phyloP scores from a whole-genome alignment of 2,888 invertebrate genomes.

The Drosophila setosimentum region DNA sequence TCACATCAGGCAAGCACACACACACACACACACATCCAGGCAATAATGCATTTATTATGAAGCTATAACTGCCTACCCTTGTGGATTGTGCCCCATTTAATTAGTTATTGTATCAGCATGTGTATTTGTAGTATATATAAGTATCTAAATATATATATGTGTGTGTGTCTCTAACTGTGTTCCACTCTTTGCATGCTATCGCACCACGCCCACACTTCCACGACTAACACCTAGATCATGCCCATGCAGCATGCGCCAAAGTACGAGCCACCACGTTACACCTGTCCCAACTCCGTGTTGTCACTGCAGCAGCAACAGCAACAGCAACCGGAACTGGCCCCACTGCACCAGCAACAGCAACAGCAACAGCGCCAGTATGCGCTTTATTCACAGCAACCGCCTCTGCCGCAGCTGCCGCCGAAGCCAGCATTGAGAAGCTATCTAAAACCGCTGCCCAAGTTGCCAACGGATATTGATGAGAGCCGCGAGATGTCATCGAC shows the following conservation, averaged over 20 bases:
- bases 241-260: slow-evolving; percentile 84
- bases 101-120: not conserved
- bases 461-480: slow-evolving; percentile 86
- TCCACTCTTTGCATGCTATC: slow-evolving; percentile 68
- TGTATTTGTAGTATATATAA: slow-evolving; percentile 10
- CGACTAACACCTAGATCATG: slow-evolving; percentile 79
- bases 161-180: slow-evolving; percentile 61
- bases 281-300: slow-evolving; percentile 83
- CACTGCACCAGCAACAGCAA: slow-evolving; percentile 54
- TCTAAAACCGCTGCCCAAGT: slow-evolving; percentile 87
- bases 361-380: slow-evolving; percentile 78
- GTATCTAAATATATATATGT: slow-evolving; percentile 54
- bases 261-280: slow-evolving; percentile 85
- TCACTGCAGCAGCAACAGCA: slow-evolving; percentile 81
- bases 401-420: slow-evolving; percentile 83
- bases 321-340: slow-evolving; percentile 47
- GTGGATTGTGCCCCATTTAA: slow-evolving; percentile 1
- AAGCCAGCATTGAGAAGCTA: slow-evolving; percentile 85
- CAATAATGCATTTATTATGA: slow-evolving; percentile 1
- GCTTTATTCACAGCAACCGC: slow-evolving; percentile 81
- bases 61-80: not conserved
- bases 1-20: not conserved
- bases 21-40: slow-evolving; percentile 2
- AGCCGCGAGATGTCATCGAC: slow-evolving; percentile 89
- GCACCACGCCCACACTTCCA: slow-evolving; percentile 40